Conservation (phyloP, 2,113 vertebrate species). For the Haliaeetus leucogaster region DNA sequence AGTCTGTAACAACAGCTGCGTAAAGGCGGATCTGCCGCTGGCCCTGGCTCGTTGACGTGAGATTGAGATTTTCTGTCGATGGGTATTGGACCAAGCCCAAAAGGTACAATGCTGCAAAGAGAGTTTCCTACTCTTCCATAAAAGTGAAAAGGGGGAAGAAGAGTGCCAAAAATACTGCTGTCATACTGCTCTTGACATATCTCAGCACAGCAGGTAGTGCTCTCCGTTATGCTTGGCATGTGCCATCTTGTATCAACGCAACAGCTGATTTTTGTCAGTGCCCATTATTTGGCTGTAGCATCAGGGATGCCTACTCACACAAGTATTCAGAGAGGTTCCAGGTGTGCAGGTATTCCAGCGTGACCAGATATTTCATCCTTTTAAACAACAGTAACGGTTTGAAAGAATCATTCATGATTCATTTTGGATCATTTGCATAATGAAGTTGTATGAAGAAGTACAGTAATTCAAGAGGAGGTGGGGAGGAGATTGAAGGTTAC, state of each 20-base stretch:
- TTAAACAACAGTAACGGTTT: neutral
- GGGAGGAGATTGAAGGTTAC: constrained; percentile 2
- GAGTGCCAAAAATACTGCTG: neutral
- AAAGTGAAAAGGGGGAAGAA: neutral
- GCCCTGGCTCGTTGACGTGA: accelerated
- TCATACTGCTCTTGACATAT: neutral
- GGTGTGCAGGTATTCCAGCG: neutral
- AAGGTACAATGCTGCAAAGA: neutral
- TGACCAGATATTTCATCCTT: neutral
- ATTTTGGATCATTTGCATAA: constrained; percentile 30
- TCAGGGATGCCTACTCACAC: neutral
- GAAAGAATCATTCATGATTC: neutral
- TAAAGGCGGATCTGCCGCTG: neutral
- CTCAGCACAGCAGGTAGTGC: neutral
- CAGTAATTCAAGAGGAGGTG: constrained; percentile 7
- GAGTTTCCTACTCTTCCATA: neutral
- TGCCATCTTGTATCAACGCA: neutral
- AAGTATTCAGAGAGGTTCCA: neutral
- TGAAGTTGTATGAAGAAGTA: neutral
- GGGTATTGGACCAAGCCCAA: neutral
- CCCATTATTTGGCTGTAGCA: neutral
- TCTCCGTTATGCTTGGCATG: accelerated
- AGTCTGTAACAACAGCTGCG: neutral
- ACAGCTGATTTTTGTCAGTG: neutral
- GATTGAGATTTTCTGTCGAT: neutral